Conservation (phyloP, 2,888 invertebrate genomes). For the Rapana venosa region DNA sequence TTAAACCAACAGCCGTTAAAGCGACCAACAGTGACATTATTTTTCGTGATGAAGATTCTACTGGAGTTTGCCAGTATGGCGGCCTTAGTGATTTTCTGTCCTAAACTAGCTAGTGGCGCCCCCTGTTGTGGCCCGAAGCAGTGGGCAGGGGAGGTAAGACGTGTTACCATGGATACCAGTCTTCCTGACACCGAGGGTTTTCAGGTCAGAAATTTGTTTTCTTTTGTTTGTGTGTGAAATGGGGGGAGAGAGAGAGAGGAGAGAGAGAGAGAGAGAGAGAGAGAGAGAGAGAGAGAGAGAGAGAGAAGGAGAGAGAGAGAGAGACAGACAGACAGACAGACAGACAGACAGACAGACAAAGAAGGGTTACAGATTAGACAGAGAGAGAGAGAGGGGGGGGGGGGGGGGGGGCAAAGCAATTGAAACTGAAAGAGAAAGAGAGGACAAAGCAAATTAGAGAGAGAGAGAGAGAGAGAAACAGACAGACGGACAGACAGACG, state of each 20-base stretch:
- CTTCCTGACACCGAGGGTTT: background rate
- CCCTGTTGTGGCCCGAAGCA: conserved; percentile 33
- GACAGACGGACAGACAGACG: too few relatives aligned
- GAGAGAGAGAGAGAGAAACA: too few relatives aligned
- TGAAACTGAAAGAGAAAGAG: too few relatives aligned
- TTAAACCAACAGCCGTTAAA: background rate
- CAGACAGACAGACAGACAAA: too few relatives aligned
- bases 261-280: background rate
- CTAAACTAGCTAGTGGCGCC: background rate
- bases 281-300: too few relatives aligned
- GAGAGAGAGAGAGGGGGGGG: background rate
- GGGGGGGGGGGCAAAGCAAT: too few relatives aligned
- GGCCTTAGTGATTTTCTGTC: background rate
- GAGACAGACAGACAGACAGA: too few relatives aligned
- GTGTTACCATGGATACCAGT: conserved; percentile 25
- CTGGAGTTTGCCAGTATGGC: background rate
- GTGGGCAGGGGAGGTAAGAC: conserved; percentile 31
- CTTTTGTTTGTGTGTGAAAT: too few relatives aligned
- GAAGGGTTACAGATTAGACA: too few relatives aligned
- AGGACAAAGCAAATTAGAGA: background rate
- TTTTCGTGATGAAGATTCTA: background rate
- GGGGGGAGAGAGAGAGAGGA: background rate
- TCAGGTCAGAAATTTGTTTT: conserved; percentile 12
- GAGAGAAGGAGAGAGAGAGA: background rate
- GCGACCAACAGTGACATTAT: background rate